Conservation (phyloP, 2,113 vertebrate species). For the Elgaria multicarinata region DNA sequence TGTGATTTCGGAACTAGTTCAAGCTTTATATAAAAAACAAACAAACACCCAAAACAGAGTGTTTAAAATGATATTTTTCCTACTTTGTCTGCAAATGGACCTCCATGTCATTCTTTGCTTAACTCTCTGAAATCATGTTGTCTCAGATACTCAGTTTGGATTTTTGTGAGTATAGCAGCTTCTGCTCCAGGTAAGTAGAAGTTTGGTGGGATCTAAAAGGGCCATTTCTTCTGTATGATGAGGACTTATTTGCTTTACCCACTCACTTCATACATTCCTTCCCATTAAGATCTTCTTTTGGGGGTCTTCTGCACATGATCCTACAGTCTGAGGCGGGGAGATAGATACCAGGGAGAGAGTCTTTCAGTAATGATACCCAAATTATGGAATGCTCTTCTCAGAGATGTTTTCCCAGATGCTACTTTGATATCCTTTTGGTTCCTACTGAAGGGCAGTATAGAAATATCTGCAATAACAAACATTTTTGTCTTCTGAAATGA, state of each 20-base stretch:
- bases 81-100: fast-evolving
- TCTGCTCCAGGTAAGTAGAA: background rate
- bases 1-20: background rate
- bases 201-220: background rate
- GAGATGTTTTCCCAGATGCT: background rate
- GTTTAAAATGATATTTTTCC: background rate
- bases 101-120: background rate
- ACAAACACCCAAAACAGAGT: background rate
- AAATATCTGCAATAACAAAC: background rate
- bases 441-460: background rate
- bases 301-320: background rate
- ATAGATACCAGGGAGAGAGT: too few relatives aligned
- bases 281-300: background rate
- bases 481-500: background rate
- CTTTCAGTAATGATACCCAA: too few relatives aligned
- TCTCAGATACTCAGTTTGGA: fast-evolving
- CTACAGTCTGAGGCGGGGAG: background rate
- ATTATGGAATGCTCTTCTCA: background rate
- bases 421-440: background rate
- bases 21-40: background rate
- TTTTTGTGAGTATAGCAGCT: background rate
- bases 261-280: background rate
- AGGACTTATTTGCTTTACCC: background rate
- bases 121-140: background rate
- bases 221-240: background rate